A percentile compares a stretch with the other conserved stretches of the same genome.
These are phyloP conservation scores for Garrulus glandarius DNA, from an alignment of 2,797 vertebrate genomes.

Conservation along the genomic window DNA sequence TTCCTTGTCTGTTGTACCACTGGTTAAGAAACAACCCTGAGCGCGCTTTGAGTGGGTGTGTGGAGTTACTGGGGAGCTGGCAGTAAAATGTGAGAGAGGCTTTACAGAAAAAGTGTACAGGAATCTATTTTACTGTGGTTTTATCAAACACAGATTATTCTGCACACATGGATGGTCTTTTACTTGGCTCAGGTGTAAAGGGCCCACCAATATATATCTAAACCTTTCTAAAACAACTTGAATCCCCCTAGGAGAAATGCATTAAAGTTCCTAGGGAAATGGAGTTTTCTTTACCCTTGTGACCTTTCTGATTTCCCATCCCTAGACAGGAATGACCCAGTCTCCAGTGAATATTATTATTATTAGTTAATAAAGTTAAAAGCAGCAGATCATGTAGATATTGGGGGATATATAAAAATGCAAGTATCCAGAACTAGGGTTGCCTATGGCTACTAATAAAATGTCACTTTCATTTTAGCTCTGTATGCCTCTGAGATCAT, in stretches of 20 bases:
- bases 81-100: not conserved
- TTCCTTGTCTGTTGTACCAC: not conserved
- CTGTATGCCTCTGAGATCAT: not conserved
- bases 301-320: constrained; percentile 20
- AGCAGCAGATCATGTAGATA: not conserved
- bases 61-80: not conserved
- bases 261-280: constrained; percentile 31
- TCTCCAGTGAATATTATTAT: constrained; percentile 1
- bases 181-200: not conserved
- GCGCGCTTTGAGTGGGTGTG: not conserved
- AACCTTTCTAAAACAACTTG: constrained; percentile 8
- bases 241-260: constrained; percentile 30
- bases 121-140: constrained; percentile 27
- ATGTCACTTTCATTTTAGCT: constrained; percentile 5
- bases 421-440: not conserved
- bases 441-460: constrained; percentile 19
- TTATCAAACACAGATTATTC: constrained; percentile 2
- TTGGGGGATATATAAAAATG: not conserved
- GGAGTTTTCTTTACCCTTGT: constrained; percentile 16
- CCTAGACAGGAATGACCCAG: not conserved
- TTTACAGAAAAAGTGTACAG: not conserved
- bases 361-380: constrained; percentile 43
- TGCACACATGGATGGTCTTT: constrained; percentile 32
- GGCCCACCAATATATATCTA: not conserved
- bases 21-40: not conserved